Base-by-base conservation (phyloP, 35 echinoderm and acorn worm genomes). In the Heliocidaris erythrogramma region DNA sequence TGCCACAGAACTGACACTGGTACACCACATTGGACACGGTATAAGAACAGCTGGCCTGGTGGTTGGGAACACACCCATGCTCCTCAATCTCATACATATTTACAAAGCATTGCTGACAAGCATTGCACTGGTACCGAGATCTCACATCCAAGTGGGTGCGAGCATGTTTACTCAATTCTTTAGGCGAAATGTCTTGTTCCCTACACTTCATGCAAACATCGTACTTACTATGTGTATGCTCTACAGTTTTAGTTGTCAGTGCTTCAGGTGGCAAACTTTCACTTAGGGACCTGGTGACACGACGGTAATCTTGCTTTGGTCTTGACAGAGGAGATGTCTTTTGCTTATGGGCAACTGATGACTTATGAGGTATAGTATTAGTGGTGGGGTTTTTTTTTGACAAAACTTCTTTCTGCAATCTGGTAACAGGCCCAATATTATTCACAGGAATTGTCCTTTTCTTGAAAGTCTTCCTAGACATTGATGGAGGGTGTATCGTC, bases 101-200 rank as follows among this genome's bases (percentile, higher is more conserved):
- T n/a, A 2, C 87, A 89, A 48, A 89, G 31, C 31, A 47, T 18
- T 89, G 31, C 87, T 48, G 87, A 89, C 87, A 89, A 27, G 87
- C 13, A 18, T 89, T 89, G 87, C 87, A 89, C 87, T 89, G 87
- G 87, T 31, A 89, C 30, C 47, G 31, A 89, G 87, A 89, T 48
- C 47, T 89, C 14, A 48, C 31, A 24, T 47, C 87, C 31, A 89
- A 27, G 87, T 89, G 87, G 87, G 87, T 89, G 9, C 87, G 87
- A 12, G 87, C 87, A 89, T 89, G 87, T 48, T 32, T 89, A 27
- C 47, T 32, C 31, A 89, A 48, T 9, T 89, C 87, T 47, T 48
- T 48, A 7, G 87, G 2, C 14, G 87, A 9, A 24, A 89, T 47
- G 31, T 48, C 47, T 48, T 35, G 87, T 27, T 48, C 32, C 47